These are phyloP conservation scores for Oreochromis grahami DNA, from an alignment of 2,797 vertebrate genomes.

Conservation along the genomic window DNA sequence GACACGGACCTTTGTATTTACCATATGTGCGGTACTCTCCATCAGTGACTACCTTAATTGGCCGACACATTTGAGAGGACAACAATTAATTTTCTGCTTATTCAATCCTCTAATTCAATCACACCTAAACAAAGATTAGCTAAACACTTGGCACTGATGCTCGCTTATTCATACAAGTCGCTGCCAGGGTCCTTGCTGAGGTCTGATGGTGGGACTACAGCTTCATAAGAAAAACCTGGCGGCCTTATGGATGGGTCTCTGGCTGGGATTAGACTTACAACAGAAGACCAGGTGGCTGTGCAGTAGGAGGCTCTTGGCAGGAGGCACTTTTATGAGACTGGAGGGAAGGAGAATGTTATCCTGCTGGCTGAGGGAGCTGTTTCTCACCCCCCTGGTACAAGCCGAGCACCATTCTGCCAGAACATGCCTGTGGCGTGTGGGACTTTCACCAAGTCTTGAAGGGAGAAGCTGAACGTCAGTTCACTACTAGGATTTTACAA, in stretches of 20 bases:
- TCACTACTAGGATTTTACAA: not conserved
- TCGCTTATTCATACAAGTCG: constrained; percentile 20
- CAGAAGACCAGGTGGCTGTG: constrained; percentile 66
- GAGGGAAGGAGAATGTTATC: constrained; percentile 55
- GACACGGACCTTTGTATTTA: not conserved
- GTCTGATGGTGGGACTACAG: constrained; percentile 33
- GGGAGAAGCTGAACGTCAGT: constrained; percentile 29
- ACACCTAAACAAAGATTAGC: constrained; percentile 49
- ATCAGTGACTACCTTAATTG: constrained; percentile 4
- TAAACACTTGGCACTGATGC: constrained; percentile 35
- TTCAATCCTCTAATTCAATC: constrained; percentile 43
- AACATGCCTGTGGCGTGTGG: constrained; percentile 54
- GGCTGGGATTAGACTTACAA: constrained; percentile 47
- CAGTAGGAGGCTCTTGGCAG: constrained; percentile 63
- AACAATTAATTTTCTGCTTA: constrained; percentile 31
- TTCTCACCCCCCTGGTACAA: constrained; percentile 55
- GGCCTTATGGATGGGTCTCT: constrained; percentile 43
- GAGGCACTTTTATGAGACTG: constrained; percentile 50
- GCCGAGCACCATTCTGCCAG: constrained; percentile 54
- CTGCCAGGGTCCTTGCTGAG: constrained; percentile 44
- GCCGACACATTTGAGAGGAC: not conserved
- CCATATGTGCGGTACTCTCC: not conserved
- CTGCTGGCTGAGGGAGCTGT: constrained; percentile 56
- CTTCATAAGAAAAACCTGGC: constrained; percentile 44
- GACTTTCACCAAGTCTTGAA: constrained; percentile 49